A percentile compares a stretch with the other conserved stretches of the same genome.
Conservation (phyloP, 1,140 invertebrate genomes). For the Aradophagus sp. region DNA sequence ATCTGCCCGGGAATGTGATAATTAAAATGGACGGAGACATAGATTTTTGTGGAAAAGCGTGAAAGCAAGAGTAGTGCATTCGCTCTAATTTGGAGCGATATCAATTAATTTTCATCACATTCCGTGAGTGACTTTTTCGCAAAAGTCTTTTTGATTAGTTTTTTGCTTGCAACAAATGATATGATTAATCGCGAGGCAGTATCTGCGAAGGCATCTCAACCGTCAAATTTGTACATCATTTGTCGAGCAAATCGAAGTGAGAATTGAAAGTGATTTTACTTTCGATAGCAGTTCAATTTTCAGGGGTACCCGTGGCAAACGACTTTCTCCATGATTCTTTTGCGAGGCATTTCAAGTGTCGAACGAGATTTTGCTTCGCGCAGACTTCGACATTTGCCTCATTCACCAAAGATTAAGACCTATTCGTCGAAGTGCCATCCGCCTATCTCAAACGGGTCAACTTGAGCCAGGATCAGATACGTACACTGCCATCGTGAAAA, state of each 20-base stretch:
- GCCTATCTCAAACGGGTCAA: slow-evolving; percentile 33
- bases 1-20: too few species aligned
- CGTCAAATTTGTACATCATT: slow-evolving; percentile 27
- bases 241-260: slow-evolving; percentile 39
- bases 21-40: too few species aligned
- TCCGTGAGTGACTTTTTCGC: too few species aligned
- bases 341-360: slow-evolving; percentile 8
- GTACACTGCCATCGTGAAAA: slow-evolving; percentile 34
- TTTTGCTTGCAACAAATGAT: neutral
- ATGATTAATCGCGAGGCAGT: neutral
- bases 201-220: slow-evolving; percentile 1
- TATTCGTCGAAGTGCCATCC: slow-evolving; percentile 51
- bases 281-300: slow-evolving; percentile 44
- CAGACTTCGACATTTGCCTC: slow-evolving; percentile 35
- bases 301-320: slow-evolving; percentile 35
- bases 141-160: too few species aligned
- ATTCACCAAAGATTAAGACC: slow-evolving; percentile 43
- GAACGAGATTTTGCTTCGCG: slow-evolving; percentile 13
- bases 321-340: slow-evolving; percentile 48
- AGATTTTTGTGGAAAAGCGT: slow-evolving; percentile 4
- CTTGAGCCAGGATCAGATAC: slow-evolving; percentile 41
- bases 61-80: too few species aligned
- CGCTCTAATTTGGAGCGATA: too few species aligned
- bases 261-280: slow-evolving; percentile 52
- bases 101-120: too few species aligned